Conservation (phyloP, 2,797 vertebrate species). For the Squalus acanthias region DNA sequence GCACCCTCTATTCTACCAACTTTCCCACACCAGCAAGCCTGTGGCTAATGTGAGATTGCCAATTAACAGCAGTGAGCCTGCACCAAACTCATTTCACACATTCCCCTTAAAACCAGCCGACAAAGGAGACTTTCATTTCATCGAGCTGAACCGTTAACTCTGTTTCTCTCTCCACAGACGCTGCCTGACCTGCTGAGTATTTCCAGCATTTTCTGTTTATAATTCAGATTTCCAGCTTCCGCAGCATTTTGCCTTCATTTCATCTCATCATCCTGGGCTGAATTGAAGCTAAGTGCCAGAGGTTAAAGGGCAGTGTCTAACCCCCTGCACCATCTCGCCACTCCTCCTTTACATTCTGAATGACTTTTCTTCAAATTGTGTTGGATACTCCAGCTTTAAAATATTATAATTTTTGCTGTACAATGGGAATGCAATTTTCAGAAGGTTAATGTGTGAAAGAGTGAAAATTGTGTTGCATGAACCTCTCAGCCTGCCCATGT, state of each 20-base stretch:
- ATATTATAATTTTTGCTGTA: background rate
- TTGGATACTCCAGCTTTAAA: background rate
- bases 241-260: background rate
- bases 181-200: background rate
- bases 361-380: background rate
- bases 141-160: background rate
- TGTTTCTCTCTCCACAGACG: background rate
- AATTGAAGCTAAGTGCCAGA: background rate
- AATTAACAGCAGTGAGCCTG: background rate
- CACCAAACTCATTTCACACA: background rate
- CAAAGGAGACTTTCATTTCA: background rate
- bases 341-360: background rate
- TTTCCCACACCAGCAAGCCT: background rate
- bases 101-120: background rate
- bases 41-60: background rate
- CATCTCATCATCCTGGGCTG: background rate
- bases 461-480: background rate
- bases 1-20: background rate
- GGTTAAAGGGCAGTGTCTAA: background rate
- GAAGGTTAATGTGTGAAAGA: background rate
- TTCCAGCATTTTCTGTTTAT: background rate
- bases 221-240: background rate
- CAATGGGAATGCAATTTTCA: constrained; percentile 9
- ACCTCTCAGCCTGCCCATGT: background rate
- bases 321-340: background rate